Base-by-base conservation (phyloP, 2,797 vertebrate species). In the Emydoidea blandingii region DNA sequence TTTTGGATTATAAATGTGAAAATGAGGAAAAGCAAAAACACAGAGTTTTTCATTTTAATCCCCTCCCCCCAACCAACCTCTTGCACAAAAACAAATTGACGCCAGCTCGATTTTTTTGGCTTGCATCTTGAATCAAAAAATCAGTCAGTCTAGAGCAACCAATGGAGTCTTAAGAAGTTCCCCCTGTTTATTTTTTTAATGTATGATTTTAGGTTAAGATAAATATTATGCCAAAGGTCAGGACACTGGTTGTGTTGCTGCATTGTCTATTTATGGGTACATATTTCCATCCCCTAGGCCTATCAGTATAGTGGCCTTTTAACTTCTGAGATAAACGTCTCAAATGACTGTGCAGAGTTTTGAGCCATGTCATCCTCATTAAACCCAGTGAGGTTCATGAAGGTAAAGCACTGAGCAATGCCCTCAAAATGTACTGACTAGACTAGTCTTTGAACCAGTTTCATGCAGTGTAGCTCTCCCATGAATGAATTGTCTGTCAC, bases 71-170 rank as follows among this genome's bases (percentile, higher is more conserved):
- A 12, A 41, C 18, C n/a, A 16, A 12, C 59, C 92, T 80, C 92
- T 95, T 92, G 50, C 88, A 97, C 97, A 98, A 97, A 95, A 98
- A 86, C 92, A 96, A 97, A 97, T 93, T 96, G 96, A 97, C 29
- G 49, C 90, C 4, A 34, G 76, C 3, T 1, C 62, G 88, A 81
- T 82, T 92, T 89, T 86, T 97, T 96, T 89, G 97, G 97, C 96
- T 94, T 94, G 92, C 74, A 94, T 2, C 8, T 3, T 65, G 91
- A 96, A 97, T 87, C 78, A 93, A 79, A 96, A 86, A 3, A 94
- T 91, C 84, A 86, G 85, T 96, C 88, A 49, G 79, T 86, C 18
- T 83, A 84, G 7, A 50, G 94, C 78, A 25, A 92, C 85, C 34
- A 5, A 68, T 8, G 50, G 52, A 94, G 50, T 50, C 34, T 56